These are phyloP conservation scores for Alloplasta piceator DNA, from an alignment of 2,888 invertebrate genomes.

Conservation along the genomic window DNA sequence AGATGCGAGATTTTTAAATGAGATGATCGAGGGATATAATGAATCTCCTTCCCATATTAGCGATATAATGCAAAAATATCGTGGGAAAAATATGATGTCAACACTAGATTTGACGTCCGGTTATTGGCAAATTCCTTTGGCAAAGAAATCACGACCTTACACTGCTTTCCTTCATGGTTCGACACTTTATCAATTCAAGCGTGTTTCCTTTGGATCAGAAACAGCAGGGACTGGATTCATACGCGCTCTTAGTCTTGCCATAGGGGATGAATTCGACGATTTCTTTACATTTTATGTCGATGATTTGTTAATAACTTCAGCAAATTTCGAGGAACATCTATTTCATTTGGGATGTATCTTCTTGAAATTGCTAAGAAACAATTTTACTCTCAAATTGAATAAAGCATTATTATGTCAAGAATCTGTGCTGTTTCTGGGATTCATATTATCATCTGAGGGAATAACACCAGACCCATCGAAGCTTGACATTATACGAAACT, in stretches of 20 bases:
- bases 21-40: constrained; percentile 68
- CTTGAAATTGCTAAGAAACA: constrained; percentile 54
- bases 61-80: constrained; percentile 15
- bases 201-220: constrained; percentile 75
- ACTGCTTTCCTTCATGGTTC: constrained; percentile 62
- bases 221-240: constrained; percentile 70
- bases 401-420: constrained; percentile 67
- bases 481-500: constrained; percentile 66
- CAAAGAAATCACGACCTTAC: constrained; percentile 42
- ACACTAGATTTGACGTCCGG: constrained; percentile 26
- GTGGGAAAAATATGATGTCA: not conserved
- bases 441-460: constrained; percentile 50
- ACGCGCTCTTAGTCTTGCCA: constrained; percentile 61
- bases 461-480: constrained; percentile 51
- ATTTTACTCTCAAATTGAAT: constrained; percentile 69
- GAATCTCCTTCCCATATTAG: constrained; percentile 62
- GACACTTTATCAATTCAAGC: not conserved
- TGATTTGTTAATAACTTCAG: constrained; percentile 73
- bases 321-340: constrained; percentile 68
- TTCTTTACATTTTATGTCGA: constrained; percentile 74
- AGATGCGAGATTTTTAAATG: constrained; percentile 73
- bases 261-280: constrained; percentile 70
- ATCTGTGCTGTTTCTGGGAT: constrained; percentile 52
- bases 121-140: constrained; percentile 67
- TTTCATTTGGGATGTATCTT: constrained; percentile 68